phyloP scores from a whole-genome alignment of 2,113 vertebrate genomes.

The Spilogale gracilis region DNA sequence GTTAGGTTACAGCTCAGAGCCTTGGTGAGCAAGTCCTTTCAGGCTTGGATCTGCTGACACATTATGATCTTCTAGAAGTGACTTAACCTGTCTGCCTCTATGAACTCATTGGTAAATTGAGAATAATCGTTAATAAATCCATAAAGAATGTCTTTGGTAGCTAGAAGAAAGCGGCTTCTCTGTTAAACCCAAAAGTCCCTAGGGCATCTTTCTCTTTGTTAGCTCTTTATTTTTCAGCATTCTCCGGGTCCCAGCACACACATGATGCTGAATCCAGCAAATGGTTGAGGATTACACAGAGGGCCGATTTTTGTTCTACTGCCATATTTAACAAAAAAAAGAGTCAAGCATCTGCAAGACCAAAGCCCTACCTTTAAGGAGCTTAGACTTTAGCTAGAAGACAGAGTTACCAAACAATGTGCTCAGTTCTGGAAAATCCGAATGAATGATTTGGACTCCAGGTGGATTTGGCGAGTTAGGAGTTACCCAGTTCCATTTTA shows the following conservation, averaged over 20 bases:
- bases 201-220: background rate
- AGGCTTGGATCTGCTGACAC: slow-evolving; percentile 59
- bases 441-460: slow-evolving; percentile 24
- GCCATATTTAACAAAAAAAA: slow-evolving; percentile 6
- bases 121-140: slow-evolving; percentile 60
- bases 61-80: slow-evolving; percentile 49
- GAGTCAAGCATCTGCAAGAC: background rate
- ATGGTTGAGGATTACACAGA: background rate
- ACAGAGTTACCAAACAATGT: background rate
- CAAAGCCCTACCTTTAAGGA: background rate
- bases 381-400: slow-evolving; percentile 26
- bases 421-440: slow-evolving; percentile 42
- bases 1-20: background rate
- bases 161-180: background rate
- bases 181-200: background rate
- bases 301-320: background rate
- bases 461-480: background rate
- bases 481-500: background rate
- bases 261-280: background rate
- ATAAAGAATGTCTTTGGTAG: slow-evolving; percentile 4
- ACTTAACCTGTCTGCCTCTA: slow-evolving; percentile 52
- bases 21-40: background rate
- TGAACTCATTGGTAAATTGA: slow-evolving; percentile 54
- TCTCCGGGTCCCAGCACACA: background rate
- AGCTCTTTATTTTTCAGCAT: background rate